Evolutionary conservation across 1,140 invertebrate species (phyloP).

Genomic region (Drosophila nigrodunni): DNA sequence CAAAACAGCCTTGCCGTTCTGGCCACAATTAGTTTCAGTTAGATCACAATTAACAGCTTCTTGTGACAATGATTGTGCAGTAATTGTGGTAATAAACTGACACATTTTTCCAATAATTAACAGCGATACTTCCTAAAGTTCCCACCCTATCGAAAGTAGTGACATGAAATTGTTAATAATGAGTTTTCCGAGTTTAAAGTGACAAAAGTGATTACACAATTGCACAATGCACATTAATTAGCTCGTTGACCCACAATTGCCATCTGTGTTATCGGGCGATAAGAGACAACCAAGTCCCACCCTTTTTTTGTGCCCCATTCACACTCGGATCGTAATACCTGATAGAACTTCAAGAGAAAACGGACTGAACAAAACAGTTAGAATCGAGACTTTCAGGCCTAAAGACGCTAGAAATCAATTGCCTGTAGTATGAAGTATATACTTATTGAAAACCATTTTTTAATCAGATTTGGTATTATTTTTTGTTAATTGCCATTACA

Average conservation of each 20-base stretch:
- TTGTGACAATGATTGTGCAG: constrained; percentile 12
- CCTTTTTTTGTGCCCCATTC: not conserved
- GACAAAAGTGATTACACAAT: constrained; percentile 9
- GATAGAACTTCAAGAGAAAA: constrained; percentile 16
- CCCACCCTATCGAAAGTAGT: not conserved
- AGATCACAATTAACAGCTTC: constrained; percentile 1
- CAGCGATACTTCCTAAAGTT: not conserved
- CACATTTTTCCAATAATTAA: constrained; percentile 34
- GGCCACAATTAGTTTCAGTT: constrained; percentile 26
- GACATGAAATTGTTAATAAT: constrained; percentile 8
- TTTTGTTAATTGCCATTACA: constrained; percentile 55
- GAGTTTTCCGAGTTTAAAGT: constrained; percentile 5
- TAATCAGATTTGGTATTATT: constrained; percentile 23
- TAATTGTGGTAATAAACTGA: constrained; percentile 1
- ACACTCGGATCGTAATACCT: constrained; percentile 16
- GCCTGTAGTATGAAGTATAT: constrained; percentile 44
- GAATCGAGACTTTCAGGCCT: constrained; percentile 10
- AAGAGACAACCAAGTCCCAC: constrained; percentile 48
- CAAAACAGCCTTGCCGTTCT: not conserved
- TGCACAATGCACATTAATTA: constrained; percentile 54
- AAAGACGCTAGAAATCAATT: constrained; percentile 38
- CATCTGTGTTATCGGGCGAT: constrained; percentile 62
- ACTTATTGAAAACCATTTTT: constrained; percentile 19
- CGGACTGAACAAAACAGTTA: constrained; percentile 24
- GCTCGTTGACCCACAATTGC: constrained; percentile 65